These are phyloP conservation scores for Pheosia gnoma DNA, from an alignment of 2,888 invertebrate species.

Conservation along the genomic window DNA sequence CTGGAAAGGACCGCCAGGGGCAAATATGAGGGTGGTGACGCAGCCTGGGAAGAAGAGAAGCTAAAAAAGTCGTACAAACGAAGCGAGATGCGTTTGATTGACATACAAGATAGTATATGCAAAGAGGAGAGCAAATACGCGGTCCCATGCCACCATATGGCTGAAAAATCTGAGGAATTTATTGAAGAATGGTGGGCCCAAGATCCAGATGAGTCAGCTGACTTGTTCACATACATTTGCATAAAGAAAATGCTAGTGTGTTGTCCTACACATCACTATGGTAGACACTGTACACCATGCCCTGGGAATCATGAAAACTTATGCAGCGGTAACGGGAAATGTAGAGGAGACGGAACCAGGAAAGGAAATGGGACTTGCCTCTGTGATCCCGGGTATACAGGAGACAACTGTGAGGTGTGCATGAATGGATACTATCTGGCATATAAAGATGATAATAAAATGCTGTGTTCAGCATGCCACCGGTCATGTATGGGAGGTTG, in stretches of 20 bases:
- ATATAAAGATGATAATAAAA: slow-evolving; percentile 88
- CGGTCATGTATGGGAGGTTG: slow-evolving; percentile 91
- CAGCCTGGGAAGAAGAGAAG: slow-evolving; percentile 96
- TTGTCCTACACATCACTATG: slow-evolving; percentile 93
- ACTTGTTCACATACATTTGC: slow-evolving; percentile 88
- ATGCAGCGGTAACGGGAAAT: slow-evolving; percentile 93
- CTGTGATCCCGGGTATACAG: slow-evolving; percentile 93
- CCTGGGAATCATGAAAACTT: slow-evolving; percentile 88
- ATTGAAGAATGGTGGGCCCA: slow-evolving; percentile 96
- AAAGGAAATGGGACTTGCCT: slow-evolving; percentile 96
- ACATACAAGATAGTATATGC: slow-evolving; percentile 95
- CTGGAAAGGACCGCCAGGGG: slow-evolving; percentile 92
- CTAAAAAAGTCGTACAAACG: slow-evolving; percentile 91
- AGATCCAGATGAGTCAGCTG: slow-evolving; percentile 70
- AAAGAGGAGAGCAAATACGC: slow-evolving; percentile 88
- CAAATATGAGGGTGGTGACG: slow-evolving; percentile 96
- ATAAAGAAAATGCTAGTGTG: slow-evolving; percentile 90
- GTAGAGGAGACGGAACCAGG: slow-evolving; percentile 93
- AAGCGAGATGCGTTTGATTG: slow-evolving; percentile 95
- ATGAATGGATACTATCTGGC: slow-evolving; percentile 88
- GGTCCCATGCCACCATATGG: slow-evolving; percentile 92
- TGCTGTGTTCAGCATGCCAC: slow-evolving; percentile 92
- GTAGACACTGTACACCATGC: slow-evolving; percentile 92
- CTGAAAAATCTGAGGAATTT: slow-evolving; percentile 91
- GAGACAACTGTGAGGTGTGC: slow-evolving; percentile 92